phyloP scores from a whole-genome alignment of 2,113 vertebrate species.

The Lanius ludovicianus region DNA sequence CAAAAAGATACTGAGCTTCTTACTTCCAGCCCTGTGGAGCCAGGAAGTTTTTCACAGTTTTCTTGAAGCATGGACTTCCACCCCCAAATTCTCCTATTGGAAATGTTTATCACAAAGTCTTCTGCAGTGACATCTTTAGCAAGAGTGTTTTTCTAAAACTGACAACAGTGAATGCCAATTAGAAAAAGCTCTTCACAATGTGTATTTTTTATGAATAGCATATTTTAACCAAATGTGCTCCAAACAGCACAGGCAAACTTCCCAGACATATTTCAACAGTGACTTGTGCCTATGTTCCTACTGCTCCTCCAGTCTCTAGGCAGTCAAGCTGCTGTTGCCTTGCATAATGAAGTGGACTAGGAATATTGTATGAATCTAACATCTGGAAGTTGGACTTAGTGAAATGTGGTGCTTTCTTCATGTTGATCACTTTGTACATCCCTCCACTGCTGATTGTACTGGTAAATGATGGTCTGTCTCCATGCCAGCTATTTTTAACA shows the following conservation, averaged over 20 bases:
- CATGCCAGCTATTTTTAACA: background rate
- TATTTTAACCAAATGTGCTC: slow-evolving; percentile 9
- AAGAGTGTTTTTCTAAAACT: background rate
- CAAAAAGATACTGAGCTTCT: background rate
- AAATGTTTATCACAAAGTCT: background rate
- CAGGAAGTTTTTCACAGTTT: background rate
- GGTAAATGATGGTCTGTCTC: background rate
- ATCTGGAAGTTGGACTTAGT: background rate
- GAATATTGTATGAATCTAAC: background rate
- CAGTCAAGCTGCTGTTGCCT: background rate
- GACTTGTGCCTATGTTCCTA: background rate
- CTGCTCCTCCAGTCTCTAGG: background rate
- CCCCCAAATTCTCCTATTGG: background rate
- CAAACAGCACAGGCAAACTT: background rate
- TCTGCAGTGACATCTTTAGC: background rate
- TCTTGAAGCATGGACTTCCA: background rate
- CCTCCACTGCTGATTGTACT: background rate
- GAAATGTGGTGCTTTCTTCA: background rate
- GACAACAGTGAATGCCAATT: background rate
- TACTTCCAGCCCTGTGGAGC: background rate
- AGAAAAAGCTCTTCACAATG: background rate
- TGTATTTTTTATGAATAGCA: background rate
- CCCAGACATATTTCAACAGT: background rate
- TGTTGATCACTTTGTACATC: background rate
- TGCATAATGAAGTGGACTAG: background rate